Conservation (phyloP, 2,888 invertebrate genomes). For the Sphaerolaimus hirsutus region DNA sequence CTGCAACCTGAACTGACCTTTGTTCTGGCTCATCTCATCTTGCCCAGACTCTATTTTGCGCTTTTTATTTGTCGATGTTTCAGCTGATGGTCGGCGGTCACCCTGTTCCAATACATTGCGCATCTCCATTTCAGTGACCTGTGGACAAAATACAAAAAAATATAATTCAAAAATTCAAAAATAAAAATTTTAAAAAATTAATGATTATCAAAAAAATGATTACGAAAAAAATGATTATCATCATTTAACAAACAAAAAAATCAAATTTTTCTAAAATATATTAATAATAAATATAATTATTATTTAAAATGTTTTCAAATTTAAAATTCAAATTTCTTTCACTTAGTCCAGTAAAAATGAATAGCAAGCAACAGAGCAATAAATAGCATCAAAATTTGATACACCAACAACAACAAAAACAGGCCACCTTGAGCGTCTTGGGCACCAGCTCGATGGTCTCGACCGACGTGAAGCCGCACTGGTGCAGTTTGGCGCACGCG, state of each 20-base stretch:
- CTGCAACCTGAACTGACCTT: too few relatives aligned
- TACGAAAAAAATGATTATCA: not conserved
- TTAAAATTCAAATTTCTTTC: not conserved
- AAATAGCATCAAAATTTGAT: too few relatives aligned
- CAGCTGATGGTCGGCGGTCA: too few relatives aligned
- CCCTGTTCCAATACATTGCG: too few relatives aligned
- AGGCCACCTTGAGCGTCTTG: constrained; percentile 8
- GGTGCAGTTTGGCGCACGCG: constrained; percentile 46
- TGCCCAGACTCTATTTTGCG: too few relatives aligned
- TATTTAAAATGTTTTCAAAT: not conserved
- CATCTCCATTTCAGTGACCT: too few relatives aligned
- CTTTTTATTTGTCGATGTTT: too few relatives aligned
- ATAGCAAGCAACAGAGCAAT: too few relatives aligned
- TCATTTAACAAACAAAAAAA: not conserved
- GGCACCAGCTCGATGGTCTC: constrained; percentile 65
- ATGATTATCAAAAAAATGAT: not conserved
- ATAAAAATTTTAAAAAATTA: not conserved
- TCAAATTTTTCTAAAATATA: not conserved
- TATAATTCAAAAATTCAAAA: not conserved
- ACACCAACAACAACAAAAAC: too few relatives aligned
- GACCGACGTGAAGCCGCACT: constrained; percentile 48
- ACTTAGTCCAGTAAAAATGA: not conserved
- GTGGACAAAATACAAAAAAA: too few relatives aligned
- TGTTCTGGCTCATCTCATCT: too few relatives aligned
- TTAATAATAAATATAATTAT: not conserved